A percentile compares a stretch with the other conserved stretches of the same genome.
phyloP scores from a whole-genome alignment of 2,888 invertebrate species.

The Dendrolimus houi region DNA sequence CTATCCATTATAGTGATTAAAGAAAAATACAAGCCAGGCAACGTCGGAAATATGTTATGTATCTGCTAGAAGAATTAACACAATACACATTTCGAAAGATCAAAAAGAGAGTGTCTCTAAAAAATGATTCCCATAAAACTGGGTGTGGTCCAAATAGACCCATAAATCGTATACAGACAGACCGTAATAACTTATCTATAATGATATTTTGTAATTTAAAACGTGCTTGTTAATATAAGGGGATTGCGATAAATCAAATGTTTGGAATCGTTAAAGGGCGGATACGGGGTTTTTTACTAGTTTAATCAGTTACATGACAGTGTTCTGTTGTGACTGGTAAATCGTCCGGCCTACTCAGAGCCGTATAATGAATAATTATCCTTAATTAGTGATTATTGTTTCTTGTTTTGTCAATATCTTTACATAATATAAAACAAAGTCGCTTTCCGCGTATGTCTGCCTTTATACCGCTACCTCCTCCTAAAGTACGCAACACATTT shows the following conservation, averaged over 20 bases:
- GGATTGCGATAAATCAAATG: not conserved
- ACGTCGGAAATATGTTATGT: too few relatives aligned
- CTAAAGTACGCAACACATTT: too few relatives aligned
- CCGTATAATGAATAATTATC: too few relatives aligned
- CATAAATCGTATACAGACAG: not conserved
- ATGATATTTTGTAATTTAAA: not conserved
- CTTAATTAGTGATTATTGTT: too few relatives aligned
- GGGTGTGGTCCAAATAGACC: not conserved
- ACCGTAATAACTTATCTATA: not conserved
- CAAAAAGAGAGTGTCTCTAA: not conserved
- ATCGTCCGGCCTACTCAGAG: too few relatives aligned
- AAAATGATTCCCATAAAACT: not conserved
- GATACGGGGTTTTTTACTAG: not conserved
- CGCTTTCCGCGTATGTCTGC: too few relatives aligned
- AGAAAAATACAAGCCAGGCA: too few relatives aligned
- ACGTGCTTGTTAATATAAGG: not conserved
- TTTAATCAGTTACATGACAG: constrained; percentile 22
- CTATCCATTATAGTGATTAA: too few relatives aligned
- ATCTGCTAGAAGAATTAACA: too few relatives aligned
- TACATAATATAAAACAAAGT: too few relatives aligned
- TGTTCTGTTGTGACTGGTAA: not conserved
- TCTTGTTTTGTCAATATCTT: too few relatives aligned
- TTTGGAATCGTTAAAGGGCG: not conserved
- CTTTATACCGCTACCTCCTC: too few relatives aligned
- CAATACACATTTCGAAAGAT: not conserved